These are phyloP conservation scores for Trachops cirrhosus DNA, from an alignment of 2,797 vertebrate genomes.

Conservation along the genomic window DNA sequence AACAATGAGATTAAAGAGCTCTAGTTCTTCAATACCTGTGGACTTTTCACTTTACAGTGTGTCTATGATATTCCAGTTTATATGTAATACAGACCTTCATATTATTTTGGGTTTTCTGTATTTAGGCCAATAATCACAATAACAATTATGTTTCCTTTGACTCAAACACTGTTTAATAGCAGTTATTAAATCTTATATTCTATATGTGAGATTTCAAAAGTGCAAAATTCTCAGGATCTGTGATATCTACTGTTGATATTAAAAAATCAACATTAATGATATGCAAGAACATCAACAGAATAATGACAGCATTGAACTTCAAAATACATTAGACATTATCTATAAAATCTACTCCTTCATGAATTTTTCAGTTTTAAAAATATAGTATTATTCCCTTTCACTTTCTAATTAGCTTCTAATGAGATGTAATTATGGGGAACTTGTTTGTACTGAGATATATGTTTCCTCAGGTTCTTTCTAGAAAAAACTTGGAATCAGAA, in stretches of 20 bases:
- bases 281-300: neutral
- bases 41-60: neutral
- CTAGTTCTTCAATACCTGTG: neutral
- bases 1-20: neutral
- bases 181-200: neutral
- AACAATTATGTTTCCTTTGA: neutral
- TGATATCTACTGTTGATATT: neutral
- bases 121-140: neutral
- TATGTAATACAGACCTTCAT: neutral
- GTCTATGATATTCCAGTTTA: neutral
- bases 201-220: neutral
- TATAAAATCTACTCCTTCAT: neutral
- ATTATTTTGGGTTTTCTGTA: slow-evolving; percentile 16
- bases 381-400: neutral
- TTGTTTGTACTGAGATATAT: neutral
- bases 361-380: slow-evolving; percentile 9
- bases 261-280: neutral
- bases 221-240: neutral
- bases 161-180: neutral
- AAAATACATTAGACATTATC: neutral
- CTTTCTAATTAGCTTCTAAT: neutral
- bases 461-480: neutral
- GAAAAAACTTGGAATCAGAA: neutral
- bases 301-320: neutral
- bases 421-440: neutral